These are phyloP conservation scores for Dichetophora obliterata DNA, from an alignment of 2,888 invertebrate species.

Conservation along the genomic window DNA sequence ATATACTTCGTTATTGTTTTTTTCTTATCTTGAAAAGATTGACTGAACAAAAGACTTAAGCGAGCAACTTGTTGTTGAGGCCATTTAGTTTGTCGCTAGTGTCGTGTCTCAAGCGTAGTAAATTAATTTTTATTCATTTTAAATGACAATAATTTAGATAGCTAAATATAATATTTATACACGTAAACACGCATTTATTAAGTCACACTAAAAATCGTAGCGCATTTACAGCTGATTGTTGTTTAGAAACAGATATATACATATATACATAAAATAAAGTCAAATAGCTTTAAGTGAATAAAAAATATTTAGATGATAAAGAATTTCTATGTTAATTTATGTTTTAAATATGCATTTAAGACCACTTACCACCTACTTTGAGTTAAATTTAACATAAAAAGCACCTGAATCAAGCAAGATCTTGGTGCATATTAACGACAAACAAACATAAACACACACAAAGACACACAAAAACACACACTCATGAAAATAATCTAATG, in stretches of 20 bases:
- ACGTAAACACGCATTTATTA: not conserved
- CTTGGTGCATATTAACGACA: not conserved
- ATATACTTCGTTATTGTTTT: too few relatives aligned
- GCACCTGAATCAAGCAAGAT: not conserved
- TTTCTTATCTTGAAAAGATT: not conserved
- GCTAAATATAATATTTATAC: not conserved
- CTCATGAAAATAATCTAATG: not conserved
- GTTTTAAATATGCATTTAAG: not conserved
- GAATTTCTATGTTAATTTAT: too few relatives aligned
- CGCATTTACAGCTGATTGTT: not conserved
- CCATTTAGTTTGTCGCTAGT: not conserved
- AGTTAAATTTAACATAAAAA: not conserved
- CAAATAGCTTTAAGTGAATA: too few relatives aligned
- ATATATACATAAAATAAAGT: too few relatives aligned
- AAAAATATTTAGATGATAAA: too few relatives aligned
- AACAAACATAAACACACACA: not conserved
- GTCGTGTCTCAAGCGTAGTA: not conserved
- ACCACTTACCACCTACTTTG: constrained; percentile 1
- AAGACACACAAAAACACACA: not conserved
- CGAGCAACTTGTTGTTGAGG: not conserved
- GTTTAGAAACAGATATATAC: not conserved
- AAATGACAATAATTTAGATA: not conserved
- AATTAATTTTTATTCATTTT: not conserved
- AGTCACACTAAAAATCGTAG: not conserved
- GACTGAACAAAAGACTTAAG: not conserved